These are phyloP conservation scores for Bucorvus abyssinicus DNA, from an alignment of 2,797 vertebrate species.

Conservation along the genomic window DNA sequence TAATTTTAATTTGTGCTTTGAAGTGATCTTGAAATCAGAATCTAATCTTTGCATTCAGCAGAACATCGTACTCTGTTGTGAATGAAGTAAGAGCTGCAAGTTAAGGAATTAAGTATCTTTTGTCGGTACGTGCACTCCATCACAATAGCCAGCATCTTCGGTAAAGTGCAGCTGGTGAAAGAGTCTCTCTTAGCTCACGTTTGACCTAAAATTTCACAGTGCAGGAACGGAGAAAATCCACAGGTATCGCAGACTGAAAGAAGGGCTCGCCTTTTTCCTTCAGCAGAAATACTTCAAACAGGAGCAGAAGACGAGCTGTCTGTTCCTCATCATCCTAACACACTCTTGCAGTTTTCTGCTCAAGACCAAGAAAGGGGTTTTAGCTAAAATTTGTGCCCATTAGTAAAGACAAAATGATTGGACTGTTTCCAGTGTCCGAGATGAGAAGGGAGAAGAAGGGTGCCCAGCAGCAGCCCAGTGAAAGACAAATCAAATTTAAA, in stretches of 20 bases:
- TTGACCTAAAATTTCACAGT: background rate
- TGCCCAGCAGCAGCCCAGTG: background rate
- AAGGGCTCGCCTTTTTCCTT: background rate
- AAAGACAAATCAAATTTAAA: background rate
- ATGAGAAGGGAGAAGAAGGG: background rate
- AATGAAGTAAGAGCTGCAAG: conserved; percentile 45
- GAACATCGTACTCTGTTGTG: conserved; percentile 38
- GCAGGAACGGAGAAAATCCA: background rate
- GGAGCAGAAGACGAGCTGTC: background rate
- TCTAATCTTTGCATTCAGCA: conserved; percentile 66
- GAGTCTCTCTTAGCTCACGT: background rate
- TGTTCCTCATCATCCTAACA: accelerated
- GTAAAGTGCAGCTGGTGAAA: background rate
- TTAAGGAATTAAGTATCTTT: conserved; percentile 27
- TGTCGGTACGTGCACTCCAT: background rate
- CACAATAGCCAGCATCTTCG: background rate
- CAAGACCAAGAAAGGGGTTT: background rate
- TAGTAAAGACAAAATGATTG: background rate
- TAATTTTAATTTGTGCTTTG: conserved; percentile 73
- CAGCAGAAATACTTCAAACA: accelerated
- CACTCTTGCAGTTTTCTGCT: background rate
- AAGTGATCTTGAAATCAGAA: conserved; percentile 69
- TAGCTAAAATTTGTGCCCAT: background rate
- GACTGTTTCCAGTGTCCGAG: background rate
- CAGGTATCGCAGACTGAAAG: background rate